Percentiles rank a stretch among this genome's conserved stretches.
Evolutionary conservation across 2,113 vertebrate genomes (phyloP).

Genomic region (Rhynchopsitta pachyrhyncha): DNA sequence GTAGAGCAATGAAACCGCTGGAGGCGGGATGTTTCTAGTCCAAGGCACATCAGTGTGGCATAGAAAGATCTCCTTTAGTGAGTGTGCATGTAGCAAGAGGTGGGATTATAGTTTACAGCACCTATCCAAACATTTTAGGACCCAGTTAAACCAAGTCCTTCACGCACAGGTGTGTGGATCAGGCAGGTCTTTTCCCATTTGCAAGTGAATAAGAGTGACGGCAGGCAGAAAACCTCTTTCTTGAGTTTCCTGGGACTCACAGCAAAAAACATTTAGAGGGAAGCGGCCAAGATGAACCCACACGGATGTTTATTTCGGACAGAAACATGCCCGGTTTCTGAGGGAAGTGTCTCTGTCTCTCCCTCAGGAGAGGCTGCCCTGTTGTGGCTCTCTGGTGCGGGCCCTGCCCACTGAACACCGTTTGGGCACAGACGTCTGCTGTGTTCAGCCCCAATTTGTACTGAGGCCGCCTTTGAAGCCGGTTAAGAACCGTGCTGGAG

Average conservation of each 20-base stretch:
- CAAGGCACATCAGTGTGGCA: not conserved
- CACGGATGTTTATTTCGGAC: rapidly evolving
- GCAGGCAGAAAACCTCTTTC: not conserved
- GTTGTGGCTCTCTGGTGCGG: not conserved
- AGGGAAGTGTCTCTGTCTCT: not conserved
- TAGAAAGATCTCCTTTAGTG: rapidly evolving
- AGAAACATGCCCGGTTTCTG: rapidly evolving
- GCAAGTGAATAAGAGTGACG: rapidly evolving
- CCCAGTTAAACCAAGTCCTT: rapidly evolving
- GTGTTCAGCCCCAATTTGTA: not conserved
- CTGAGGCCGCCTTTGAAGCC: not conserved
- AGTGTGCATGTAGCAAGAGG: not conserved
- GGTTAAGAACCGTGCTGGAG: not conserved
- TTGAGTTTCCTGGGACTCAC: not conserved
- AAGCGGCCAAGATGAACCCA: rapidly evolving
- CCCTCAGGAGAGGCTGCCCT: not conserved
- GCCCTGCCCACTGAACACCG: not conserved
- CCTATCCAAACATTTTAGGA: not conserved
- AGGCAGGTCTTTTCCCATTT: rapidly evolving
- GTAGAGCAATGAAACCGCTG: rapidly evolving
- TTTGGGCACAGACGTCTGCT: not conserved
- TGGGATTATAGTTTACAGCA: rapidly evolving
- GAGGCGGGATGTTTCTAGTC: not conserved
- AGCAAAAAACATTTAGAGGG: rapidly evolving
- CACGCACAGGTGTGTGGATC: rapidly evolving